Base-by-base conservation (phyloP, 2,797 vertebrate species). In the Rhabdomys pumilio region DNA sequence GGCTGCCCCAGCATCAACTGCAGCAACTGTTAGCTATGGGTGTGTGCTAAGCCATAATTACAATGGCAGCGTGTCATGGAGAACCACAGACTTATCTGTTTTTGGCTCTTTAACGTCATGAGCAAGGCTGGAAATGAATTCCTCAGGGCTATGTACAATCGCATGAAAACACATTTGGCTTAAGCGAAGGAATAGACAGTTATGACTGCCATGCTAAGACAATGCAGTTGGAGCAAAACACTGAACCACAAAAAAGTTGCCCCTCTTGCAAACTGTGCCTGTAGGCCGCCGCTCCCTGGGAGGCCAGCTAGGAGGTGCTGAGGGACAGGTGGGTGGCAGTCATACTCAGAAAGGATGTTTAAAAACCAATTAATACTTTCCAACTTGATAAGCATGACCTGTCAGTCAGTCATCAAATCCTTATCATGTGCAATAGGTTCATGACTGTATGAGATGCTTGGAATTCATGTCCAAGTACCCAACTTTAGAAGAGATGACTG, bases 61-160 rank as follows among this genome's bases (percentile, higher is more conserved):
- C 20, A 76, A n/a, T 11, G 6, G 59, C 92, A 85, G 87, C 22
- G 47, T 65, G 94, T 94, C 76, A 88, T 61, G 55, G 47, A 72
- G 50, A 94, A 93, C 86, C 90, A 75, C 76, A 89, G 84, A 83
- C 94, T 94, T 94, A 50, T 94, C 93, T 96, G 29, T 65, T 63
- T 87, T n/a, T 10, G 83, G 41, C 90, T 77, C 80, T 91, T 91
- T 63, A 97, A 95, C 55, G 50, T n/a, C 73, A 82, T 20, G 44
- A 69, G 75, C 69, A 87, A 85, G 41, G 72, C 82, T 79, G 75
- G 61, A 92, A 91, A 95, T 92, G 90, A 90, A 80, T 69, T 91
- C 88, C 88, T 96, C 44, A 81, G 92, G 94, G 91, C 86, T 83
- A 61, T 77, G 34, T 81, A 92, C 96, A 94, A 90, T 97, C 96